Evolutionary conservation across 2,888 invertebrate genomes (phyloP), one percentile per base, ranked within the genome.

Genomic region (Orthonevra nobilis): DNA sequence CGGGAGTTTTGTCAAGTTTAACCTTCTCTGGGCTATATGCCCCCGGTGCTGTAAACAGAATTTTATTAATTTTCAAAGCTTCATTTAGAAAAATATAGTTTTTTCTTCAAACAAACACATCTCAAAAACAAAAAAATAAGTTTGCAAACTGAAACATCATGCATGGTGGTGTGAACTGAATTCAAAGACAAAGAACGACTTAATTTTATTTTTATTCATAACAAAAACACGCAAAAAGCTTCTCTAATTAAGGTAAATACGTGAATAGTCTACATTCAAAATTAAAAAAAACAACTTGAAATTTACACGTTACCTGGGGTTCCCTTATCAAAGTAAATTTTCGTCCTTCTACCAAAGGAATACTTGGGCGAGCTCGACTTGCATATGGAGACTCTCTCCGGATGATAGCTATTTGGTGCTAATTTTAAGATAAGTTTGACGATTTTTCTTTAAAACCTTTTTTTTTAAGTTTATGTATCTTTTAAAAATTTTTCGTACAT

Each of bases 321-420:
- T 83, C 84, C 84, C 84, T 83, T 84, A 82, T 87, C 85, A 87
- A 83, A 85, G 84, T 86, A 84, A 82, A 86, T 84, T 85, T 86
- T 87, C 83, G 88, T 87, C 89, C 93, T 94, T 84, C 93, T 90
- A 85, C 88, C 88, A 82, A 88, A 88, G 81, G 88, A 87, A 85
- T 85, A 88, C 83, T 87, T 86, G 82, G 89, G 88, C 84, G 88
- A 86, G 84, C 83, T 87, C 84, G 84, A 92, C 86, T 86, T 85
- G 63, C 85, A 84, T 82, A 89, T 87, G 85, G 92, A 91, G 38
- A 92, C 89, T 85, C 91, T 91, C 85, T 93, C 93, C 83, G 90
- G 90, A 90, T 91, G 90, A 85, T 89, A 89, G 83, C 87, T 86
- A 85, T 87, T 87, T 83, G 89, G 88, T 85, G 89, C 89, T 89